Percentiles rank a stretch among this genome's conserved stretches.
phyloP scores from a whole-genome alignment of 2,888 invertebrate genomes.

The Cacoxenus indagator region DNA sequence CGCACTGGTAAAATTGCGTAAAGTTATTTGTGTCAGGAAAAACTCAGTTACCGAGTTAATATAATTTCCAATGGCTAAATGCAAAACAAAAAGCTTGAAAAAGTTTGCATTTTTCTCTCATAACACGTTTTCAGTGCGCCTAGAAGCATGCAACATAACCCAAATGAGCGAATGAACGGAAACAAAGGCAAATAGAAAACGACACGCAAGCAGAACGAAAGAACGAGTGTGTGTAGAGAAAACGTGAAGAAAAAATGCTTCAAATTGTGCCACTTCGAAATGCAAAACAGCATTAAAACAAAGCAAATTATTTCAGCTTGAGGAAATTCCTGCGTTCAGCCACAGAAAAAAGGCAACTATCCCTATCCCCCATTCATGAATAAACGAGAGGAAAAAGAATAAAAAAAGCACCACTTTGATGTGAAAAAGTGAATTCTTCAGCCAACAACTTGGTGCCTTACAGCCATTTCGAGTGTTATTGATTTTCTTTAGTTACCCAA shows the following conservation, averaged over 20 bases:
- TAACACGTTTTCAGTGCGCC: background rate
- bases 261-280: background rate
- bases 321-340: background rate
- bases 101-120: background rate
- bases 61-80: background rate
- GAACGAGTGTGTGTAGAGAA: too few relatives aligned
- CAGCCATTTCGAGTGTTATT: constrained; percentile 2
- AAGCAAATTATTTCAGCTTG: constrained; percentile 2
- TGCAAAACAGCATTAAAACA: constrained; percentile 1
- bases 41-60: constrained; percentile 8
- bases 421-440: background rate
- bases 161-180: background rate
- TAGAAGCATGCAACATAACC: constrained; percentile 8
- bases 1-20: background rate
- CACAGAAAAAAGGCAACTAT: background rate
- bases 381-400: background rate
- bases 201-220: background rate
- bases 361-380: too few relatives aligned
- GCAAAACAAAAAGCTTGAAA: background rate
- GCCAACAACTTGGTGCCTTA: background rate
- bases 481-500: background rate
- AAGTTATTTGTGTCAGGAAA: background rate
- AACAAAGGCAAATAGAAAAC: background rate
- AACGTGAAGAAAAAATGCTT: background rate
- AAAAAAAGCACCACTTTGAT: background rate